phyloP scores from a whole-genome alignment of 2,113 vertebrate species.

The Dolichotis patagonum region DNA sequence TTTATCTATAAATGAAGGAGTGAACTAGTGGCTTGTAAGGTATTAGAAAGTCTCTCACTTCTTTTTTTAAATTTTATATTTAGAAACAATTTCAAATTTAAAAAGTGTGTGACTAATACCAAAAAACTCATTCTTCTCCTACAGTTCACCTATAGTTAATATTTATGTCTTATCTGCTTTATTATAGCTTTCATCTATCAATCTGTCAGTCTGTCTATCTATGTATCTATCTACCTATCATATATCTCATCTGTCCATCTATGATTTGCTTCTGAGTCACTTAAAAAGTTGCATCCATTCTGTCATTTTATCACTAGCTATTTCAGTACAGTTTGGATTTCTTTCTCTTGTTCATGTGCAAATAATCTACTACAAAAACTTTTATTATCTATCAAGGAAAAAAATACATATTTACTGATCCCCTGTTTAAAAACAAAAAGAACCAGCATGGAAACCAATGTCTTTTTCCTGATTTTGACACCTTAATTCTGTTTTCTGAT shows the following conservation, averaged over 20 bases:
- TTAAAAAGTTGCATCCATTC: not conserved
- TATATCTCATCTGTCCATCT: not conserved
- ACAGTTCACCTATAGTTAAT: not conserved
- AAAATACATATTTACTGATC: not conserved
- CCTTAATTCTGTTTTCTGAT: not conserved
- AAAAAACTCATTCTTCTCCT: not conserved
- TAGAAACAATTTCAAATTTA: constrained; percentile 46
- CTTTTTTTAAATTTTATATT: constrained; percentile 18
- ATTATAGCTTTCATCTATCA: not conserved
- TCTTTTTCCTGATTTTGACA: not conserved
- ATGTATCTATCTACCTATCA: not conserved
- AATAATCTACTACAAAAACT: not conserved
- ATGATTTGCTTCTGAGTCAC: not conserved
- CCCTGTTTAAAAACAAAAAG: not conserved
- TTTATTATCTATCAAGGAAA: not conserved
- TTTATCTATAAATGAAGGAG: not conserved
- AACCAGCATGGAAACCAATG: not conserved
- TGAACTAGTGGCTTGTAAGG: not conserved
- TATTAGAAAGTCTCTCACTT: not conserved
- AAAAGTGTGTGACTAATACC: not conserved
- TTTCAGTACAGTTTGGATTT: not conserved
- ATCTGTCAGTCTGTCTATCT: not conserved
- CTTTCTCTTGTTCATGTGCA: not conserved
- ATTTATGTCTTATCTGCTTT: not conserved
- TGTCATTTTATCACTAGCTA: not conserved